Percentiles rank a stretch among this genome's conserved stretches.
Conservation (phyloP, 1,140 invertebrate genomes). For the Theocolax elegans region DNA sequence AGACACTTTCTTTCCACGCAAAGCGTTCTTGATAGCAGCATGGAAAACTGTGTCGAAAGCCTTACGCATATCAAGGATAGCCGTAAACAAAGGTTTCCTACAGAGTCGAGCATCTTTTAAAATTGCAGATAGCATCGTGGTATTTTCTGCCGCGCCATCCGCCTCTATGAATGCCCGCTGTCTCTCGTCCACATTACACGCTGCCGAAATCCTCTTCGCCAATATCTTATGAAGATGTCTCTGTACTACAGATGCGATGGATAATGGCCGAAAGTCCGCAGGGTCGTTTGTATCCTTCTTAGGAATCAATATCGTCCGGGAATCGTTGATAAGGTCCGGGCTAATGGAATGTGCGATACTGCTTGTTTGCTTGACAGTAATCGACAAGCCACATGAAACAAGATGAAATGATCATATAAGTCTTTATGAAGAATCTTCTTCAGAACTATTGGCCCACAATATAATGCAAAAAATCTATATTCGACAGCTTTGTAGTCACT, state of each 20-base stretch:
- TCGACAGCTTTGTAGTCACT: too few relatives aligned
- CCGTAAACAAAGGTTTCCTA: neutral
- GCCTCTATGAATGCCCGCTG: constrained; percentile 33
- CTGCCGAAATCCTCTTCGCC: neutral
- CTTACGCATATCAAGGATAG: neutral
- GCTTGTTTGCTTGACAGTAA: too few relatives aligned
- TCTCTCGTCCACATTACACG: constrained; percentile 19
- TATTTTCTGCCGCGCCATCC: neutral
- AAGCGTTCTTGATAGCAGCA: neutral
- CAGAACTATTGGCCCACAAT: too few relatives aligned
- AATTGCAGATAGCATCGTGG: neutral
- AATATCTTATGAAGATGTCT: neutral
- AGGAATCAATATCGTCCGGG: neutral
- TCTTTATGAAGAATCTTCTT: too few relatives aligned
- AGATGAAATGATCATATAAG: too few relatives aligned
- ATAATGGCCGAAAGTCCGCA: neutral
- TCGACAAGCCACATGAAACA: too few relatives aligned
- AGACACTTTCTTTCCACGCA: neutral
- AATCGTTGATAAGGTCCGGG: too few relatives aligned
- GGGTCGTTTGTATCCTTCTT: constrained; percentile 16
- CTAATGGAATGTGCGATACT: too few relatives aligned
- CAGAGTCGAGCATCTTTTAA: neutral
- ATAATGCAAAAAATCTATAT: too few relatives aligned
- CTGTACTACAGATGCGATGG: neutral
- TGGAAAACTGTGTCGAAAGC: constrained; percentile 7